A percentile compares a stretch with the other conserved stretches of the same genome.
phyloP scores from a whole-genome alignment of 1,140 invertebrate genomes.

The Anagrus nilaparvatae region DNA sequence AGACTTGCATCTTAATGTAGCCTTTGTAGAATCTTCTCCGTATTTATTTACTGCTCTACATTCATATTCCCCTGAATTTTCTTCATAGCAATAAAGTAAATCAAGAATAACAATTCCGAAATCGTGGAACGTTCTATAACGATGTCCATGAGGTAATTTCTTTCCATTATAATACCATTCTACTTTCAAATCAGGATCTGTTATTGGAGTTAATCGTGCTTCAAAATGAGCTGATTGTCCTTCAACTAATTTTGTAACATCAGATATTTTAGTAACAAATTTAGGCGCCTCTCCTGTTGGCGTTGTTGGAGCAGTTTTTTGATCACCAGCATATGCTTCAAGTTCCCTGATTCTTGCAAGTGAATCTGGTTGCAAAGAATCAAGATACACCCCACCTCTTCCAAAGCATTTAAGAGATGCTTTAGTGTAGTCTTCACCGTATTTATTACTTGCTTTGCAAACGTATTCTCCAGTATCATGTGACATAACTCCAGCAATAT shows the following conservation, averaged over 20 bases:
- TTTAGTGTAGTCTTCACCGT: constrained; percentile 79
- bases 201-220: constrained; percentile 77
- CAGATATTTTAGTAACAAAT: constrained; percentile 79
- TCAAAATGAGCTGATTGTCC: constrained; percentile 93
- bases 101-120: constrained; percentile 95
- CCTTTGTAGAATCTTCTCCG: constrained; percentile 79
- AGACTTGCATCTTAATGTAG: constrained; percentile 75
- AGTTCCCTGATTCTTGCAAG: constrained; percentile 81
- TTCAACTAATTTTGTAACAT: constrained; percentile 75
- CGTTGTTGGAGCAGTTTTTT: constrained; percentile 50
- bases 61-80: constrained; percentile 90
- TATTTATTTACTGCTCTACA: constrained; percentile 86
- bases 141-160: constrained; percentile 82
- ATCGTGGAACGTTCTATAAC: constrained; percentile 93
- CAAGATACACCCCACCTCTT: constrained; percentile 81
- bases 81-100: constrained; percentile 92
- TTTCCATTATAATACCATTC: constrained; percentile 94
- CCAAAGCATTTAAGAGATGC: constrained; percentile 74
- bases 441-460: constrained; percentile 81
- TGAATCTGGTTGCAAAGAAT: constrained; percentile 90
- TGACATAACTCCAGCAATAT: constrained; percentile 87
- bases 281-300: constrained; percentile 73
- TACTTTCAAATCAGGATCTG: constrained; percentile 85
- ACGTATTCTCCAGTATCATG: constrained; percentile 91
- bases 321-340: constrained; percentile 59